phyloP scores from a whole-genome alignment of 2,888 invertebrate species.

The Clivina fossor region DNA sequence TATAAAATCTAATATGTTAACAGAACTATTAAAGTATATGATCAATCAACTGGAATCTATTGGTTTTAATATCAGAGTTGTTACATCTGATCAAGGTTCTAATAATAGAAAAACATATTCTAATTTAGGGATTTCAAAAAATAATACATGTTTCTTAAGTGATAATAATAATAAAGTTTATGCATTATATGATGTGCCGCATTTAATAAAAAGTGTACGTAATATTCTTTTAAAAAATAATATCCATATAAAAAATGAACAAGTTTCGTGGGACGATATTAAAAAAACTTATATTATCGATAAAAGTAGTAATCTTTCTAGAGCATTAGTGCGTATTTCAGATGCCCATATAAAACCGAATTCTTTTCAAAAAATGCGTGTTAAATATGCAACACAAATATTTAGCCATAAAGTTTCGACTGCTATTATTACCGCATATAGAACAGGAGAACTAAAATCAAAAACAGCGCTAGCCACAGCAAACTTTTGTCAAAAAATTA shows the following conservation, averaged over 20 bases:
- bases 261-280: constrained; percentile 30
- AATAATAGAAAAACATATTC: constrained; percentile 34
- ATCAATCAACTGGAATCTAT: constrained; percentile 20
- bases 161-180: constrained; percentile 18
- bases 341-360: constrained; percentile 27
- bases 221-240: constrained; percentile 33
- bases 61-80: constrained; percentile 23
- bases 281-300: constrained; percentile 17
- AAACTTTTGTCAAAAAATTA: neutral
- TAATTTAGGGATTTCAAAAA: constrained; percentile 25
- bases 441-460: no score
- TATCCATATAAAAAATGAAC: constrained; percentile 19
- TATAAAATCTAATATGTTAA: constrained; percentile 22
- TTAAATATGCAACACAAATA: constrained; percentile 32
- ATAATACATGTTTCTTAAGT: no score
- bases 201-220: constrained; percentile 36
- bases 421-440: constrained; percentile 24
- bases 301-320: neutral
- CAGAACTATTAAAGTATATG: constrained; percentile 21
- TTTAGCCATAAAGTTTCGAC: constrained; percentile 34
- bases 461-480: no score
- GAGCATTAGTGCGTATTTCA: constrained; percentile 4
- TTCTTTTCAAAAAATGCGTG: constrained; percentile 35
- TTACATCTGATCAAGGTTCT: constrained; percentile 38
- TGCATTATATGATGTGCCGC: constrained; percentile 36